Base-by-base conservation (phyloP, 2,797 vertebrate genomes). In the Gila robusta region DNA sequence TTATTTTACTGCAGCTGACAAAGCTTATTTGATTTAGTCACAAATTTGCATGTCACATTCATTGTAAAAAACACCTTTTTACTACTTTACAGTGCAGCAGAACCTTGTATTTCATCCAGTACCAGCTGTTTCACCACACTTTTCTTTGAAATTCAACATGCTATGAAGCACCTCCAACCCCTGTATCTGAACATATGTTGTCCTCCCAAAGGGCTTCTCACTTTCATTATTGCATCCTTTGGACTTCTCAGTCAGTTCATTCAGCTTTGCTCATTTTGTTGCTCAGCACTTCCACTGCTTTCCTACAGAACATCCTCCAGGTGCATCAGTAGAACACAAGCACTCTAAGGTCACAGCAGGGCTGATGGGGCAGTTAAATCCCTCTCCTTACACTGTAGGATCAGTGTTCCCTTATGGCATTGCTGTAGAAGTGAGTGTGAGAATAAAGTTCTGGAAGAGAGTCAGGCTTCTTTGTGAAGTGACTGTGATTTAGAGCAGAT, bases 401-500 rank as follows among this genome's bases (percentile, higher is more conserved):
- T 67, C 70, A 70, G 26, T 83, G 74, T 80, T 85, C 69, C 74
- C 47, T 71, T 41, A 59, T 66, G 71, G 37, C 77, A 44, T 69
- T 47, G 79, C 26, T 79, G 70, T 89, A 81, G 54, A 52, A 83
- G 80, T 80, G 69, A 71, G 81, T 83, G 77, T 87, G 80, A 74
- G 66, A 83, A 82, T 77, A 78, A 12, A 32, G 64, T 47, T 64
- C 26, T 85, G 82, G 56, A 82, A 44, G 21, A 82, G 37, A n/a
- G 78, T 62, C 73, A 84, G 82, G 21, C 32, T 82, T 44, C 76
- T 85, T 52, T 73, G 62, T 87, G 85, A 88, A 79, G 80, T 82
- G 72, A 59, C 82, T 70, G 23, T 74, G 28, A 86, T 89, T 86
- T 83, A 79, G 37, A 39, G 72, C 76, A 62, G 72, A 71, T 82